A percentile compares a stretch with the other conserved stretches of the same genome.
phyloP scores from a whole-genome alignment of 2,888 invertebrate species.

The Mimumesa dahlbomi region DNA sequence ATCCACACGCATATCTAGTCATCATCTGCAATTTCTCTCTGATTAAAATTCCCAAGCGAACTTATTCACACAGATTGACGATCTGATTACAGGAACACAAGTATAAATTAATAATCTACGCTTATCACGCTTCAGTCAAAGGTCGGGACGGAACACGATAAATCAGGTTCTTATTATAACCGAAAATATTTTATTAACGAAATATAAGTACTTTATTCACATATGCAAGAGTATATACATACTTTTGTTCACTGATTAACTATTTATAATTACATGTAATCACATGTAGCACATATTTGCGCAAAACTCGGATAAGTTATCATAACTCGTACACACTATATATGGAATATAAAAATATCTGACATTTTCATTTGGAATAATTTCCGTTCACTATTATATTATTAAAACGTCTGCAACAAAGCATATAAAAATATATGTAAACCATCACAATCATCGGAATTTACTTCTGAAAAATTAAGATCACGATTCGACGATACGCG shows the following conservation, averaged over 20 bases:
- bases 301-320: constrained; percentile 10
- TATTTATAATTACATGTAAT: constrained; percentile 16
- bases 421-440: constrained; percentile 49
- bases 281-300: constrained; percentile 17
- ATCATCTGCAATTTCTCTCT: too few relatives aligned
- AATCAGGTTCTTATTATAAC: constrained; percentile 2
- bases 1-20: too few relatives aligned
- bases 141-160: too few relatives aligned
- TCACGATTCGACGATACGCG: not conserved
- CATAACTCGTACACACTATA: constrained; percentile 14
- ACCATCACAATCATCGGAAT: constrained; percentile 50
- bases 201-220: constrained; percentile 27
- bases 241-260: constrained; percentile 14
- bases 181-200: constrained; percentile 23
- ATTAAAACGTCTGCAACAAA: constrained; percentile 29
- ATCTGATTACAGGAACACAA: too few relatives aligned
- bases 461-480: constrained; percentile 21
- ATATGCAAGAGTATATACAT: constrained; percentile 22
- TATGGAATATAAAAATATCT: constrained; percentile 53
- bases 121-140: too few relatives aligned
- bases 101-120: too few relatives aligned
- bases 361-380: constrained; percentile 19
- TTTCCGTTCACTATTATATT: constrained; percentile 13
- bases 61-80: too few relatives aligned
- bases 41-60: too few relatives aligned